phyloP scores from a whole-genome alignment of 2,888 invertebrate species.

The Molorchus minor region DNA sequence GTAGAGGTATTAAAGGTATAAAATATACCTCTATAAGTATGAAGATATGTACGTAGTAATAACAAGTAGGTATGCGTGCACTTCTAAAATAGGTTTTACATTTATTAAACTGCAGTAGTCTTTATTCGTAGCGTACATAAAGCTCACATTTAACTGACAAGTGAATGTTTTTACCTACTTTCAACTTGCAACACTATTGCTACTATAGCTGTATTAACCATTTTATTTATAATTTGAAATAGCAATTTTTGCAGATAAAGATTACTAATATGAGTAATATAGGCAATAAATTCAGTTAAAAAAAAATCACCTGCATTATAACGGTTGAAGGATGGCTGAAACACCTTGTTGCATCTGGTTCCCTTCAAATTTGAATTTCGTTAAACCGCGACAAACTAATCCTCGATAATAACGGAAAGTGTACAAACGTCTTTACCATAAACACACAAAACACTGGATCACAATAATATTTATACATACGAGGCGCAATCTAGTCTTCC shows the following conservation, averaged over 20 bases:
- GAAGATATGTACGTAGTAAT: too few relatives aligned
- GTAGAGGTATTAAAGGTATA: too few relatives aligned
- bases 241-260: too few relatives aligned
- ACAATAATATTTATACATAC: constrained; percentile 25
- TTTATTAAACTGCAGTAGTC: neutral
- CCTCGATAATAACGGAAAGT: neutral
- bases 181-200: constrained; percentile 29
- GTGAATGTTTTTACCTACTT: constrained; percentile 42
- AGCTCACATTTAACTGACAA: constrained; percentile 11
- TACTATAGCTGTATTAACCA: neutral
- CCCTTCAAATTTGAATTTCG: constrained; percentile 17
- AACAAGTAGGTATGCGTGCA: constrained; percentile 9
- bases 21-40: too few relatives aligned
- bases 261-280: too few relatives aligned
- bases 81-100: constrained; percentile 18
- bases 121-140: constrained; percentile 9
- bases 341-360: constrained; percentile 34
- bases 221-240: neutral
- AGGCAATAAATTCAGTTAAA: too few relatives aligned
- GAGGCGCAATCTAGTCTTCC: constrained; percentile 11
- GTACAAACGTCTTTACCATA: neutral
- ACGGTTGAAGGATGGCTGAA: constrained; percentile 19
- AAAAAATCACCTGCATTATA: constrained; percentile 31
- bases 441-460: constrained; percentile 13
- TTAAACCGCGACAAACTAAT: neutral